Evolutionary conservation across 2,113 vertebrate species (phyloP), one percentile per base, ranked within the genome.

Genomic region (Galemys pyrenaicus): DNA sequence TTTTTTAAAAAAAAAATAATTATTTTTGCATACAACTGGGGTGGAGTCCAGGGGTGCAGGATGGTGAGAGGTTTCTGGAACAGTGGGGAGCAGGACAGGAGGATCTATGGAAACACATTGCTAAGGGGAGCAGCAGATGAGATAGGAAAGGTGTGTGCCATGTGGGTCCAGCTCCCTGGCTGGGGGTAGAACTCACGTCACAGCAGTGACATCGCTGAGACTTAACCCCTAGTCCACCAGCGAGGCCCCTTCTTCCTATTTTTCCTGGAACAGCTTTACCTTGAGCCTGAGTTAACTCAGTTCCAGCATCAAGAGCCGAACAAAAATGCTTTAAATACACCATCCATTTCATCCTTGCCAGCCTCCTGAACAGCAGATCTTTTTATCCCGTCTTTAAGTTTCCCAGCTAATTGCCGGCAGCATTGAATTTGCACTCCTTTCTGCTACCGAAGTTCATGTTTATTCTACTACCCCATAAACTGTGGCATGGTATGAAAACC

Each of bases 401-500:
- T 54, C 22, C n/a, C 20, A 77, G 74, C 84, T 39, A 39, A 44
- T 41, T 28, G 58, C 5, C 19, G 30, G 30, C 5, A 58, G n/a
- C 5, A 15, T 11, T 58, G 26, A n/a, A n/a, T 35, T 32, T 9
- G 26, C 3, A 41, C 11, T 41, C 12, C 56, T 37, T 74, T 75
- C 58, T 83, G 16, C 44, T 65, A 10, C 49, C 39, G 39, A 91
- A 49, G 10, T 9, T 37, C 15, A 3, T 32, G 51, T 30, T 75
- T 17, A 10, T 39, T n/a, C 49, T 26, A 64, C 32, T 49, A 68
- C 24, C 2, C 30, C 37, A 22, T 56, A 56, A 56, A 56, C 54
- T 6, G 6, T 8, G 51, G 5, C 1, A 0, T 39, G 9, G 0
- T 39, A 62, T 2, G 68, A 80, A 73, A 73, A 24, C 19, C 2